Evolutionary conservation across 2,797 vertebrate genomes (phyloP).

Genomic region (Neoniphon sammara): DNA sequence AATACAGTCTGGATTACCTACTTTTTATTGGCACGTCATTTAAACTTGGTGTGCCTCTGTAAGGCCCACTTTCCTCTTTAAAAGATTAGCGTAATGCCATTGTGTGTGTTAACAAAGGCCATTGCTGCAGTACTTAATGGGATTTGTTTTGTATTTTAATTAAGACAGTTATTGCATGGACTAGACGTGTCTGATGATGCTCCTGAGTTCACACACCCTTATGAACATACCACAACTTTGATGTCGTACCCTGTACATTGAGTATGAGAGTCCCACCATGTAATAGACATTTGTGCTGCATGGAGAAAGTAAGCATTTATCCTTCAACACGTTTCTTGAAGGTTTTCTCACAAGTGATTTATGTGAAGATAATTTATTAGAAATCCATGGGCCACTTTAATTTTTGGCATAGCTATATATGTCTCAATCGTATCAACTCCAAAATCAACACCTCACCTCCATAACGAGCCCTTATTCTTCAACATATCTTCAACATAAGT

Average conservation of each 20-base stretch:
- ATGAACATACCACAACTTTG: neutral
- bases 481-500: neutral
- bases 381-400: neutral
- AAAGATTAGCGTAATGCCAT: slow-evolving; percentile 63
- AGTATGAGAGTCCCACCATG: neutral
- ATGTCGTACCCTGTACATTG: too few species aligned
- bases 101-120: slow-evolving; percentile 56
- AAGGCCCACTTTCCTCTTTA: slow-evolving; percentile 54
- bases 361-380: too few species aligned
- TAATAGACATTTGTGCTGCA: neutral
- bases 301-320: too few species aligned
- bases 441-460: too few species aligned
- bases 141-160: slow-evolving; percentile 46
- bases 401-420: neutral
- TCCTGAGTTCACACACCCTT: slow-evolving; percentile 19
- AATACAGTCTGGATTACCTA: slow-evolving; percentile 48
- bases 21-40: slow-evolving; percentile 48
- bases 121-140: slow-evolving; percentile 30
- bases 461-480: too few species aligned
- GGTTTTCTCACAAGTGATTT: too few species aligned
- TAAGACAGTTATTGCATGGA: slow-evolving; percentile 39
- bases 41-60: slow-evolving; percentile 28
- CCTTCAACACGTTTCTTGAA: neutral
- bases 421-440: too few species aligned
- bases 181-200: slow-evolving; percentile 25